Percentiles rank a stretch among this genome's conserved stretches.
Conservation (phyloP, 1,140 invertebrate genomes). For the Bombus pyrosoma region DNA sequence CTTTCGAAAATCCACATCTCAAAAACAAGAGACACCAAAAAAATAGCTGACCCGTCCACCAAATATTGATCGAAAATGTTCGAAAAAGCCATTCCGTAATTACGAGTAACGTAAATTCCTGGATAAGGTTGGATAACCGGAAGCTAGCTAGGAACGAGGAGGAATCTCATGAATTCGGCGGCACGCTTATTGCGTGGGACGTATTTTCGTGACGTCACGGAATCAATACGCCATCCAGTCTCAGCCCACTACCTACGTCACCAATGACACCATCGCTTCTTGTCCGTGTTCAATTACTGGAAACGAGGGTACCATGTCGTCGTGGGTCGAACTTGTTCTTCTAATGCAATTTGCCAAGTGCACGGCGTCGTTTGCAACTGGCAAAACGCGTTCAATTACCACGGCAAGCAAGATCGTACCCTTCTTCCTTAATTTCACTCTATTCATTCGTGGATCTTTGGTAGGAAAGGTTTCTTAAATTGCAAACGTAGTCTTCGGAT, state of each 20-base stretch:
- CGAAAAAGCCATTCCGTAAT: too few species aligned
- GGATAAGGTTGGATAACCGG: neutral
- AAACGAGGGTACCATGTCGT: slow-evolving; percentile 38
- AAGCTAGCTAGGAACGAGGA: neutral
- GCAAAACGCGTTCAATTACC: neutral
- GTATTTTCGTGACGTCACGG: slow-evolving; percentile 58
- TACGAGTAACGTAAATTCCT: neutral
- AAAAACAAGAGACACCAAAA: too few species aligned
- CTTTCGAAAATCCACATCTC: too few species aligned
- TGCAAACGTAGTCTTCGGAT: neutral
- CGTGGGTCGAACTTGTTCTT: neutral
- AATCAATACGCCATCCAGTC: slow-evolving; percentile 56
- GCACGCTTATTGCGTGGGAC: slow-evolving; percentile 37
- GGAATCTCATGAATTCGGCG: slow-evolving; percentile 21
- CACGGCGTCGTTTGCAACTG: neutral
- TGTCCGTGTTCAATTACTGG: neutral
- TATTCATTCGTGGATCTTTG: neutral
- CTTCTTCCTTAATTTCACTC: neutral
- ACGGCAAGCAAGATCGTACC: neutral
- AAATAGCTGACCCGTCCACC: too few species aligned
- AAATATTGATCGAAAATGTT: neutral
- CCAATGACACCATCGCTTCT: slow-evolving; percentile 21
- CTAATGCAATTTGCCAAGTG: slow-evolving; percentile 20
- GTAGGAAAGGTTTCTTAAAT: neutral
- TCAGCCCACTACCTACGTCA: slow-evolving; percentile 52